These are phyloP conservation scores for Hybos culiciformis DNA, from an alignment of 2,888 invertebrate genomes.

Conservation along the genomic window DNA sequence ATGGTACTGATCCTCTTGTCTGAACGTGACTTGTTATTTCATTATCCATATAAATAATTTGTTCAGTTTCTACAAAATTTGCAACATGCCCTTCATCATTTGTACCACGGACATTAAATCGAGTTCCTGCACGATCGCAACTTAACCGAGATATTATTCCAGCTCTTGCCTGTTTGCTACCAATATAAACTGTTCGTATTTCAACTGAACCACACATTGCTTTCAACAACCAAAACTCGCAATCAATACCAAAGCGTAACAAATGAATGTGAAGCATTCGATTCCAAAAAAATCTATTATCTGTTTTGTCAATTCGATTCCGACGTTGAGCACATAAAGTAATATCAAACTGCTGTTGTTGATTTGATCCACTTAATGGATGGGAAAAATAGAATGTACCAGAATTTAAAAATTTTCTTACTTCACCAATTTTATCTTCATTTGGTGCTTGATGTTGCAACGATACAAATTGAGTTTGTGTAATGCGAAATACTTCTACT, in stretches of 20 bases:
- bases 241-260: slow-evolving; percentile 81
- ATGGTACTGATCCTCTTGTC: slow-evolving; percentile 90
- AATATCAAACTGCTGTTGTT: slow-evolving; percentile 59
- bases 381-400: slow-evolving; percentile 94
- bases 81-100: slow-evolving; percentile 99
- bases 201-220: slow-evolving; percentile 97
- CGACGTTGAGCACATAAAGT: slow-evolving; percentile 88
- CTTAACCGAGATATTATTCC: slow-evolving; percentile 92
- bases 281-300: slow-evolving; percentile 98
- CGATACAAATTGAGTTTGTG: slow-evolving; percentile 82
- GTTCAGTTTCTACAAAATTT: slow-evolving; percentile 99
- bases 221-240: slow-evolving; percentile 81
- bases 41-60: slow-evolving; percentile 85
- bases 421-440: slow-evolving; percentile 48
- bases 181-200: slow-evolving; percentile 95
- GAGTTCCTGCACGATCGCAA: slow-evolving; percentile 94
- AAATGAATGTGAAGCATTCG: slow-evolving; percentile 89
- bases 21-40: slow-evolving; percentile 81
- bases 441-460: slow-evolving; percentile 55
- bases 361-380: slow-evolving; percentile 19
- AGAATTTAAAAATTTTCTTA: slow-evolving; percentile 85
- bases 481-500: slow-evolving; percentile 88
- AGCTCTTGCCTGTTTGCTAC: slow-evolving; percentile 83
- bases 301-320: slow-evolving; percentile 63
- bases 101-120: slow-evolving; percentile 96